A percentile compares a stretch with the other conserved stretches of the same genome.
These are phyloP conservation scores for Ailurus styani DNA, from an alignment of 2,113 vertebrate species.

Conservation along the genomic window DNA sequence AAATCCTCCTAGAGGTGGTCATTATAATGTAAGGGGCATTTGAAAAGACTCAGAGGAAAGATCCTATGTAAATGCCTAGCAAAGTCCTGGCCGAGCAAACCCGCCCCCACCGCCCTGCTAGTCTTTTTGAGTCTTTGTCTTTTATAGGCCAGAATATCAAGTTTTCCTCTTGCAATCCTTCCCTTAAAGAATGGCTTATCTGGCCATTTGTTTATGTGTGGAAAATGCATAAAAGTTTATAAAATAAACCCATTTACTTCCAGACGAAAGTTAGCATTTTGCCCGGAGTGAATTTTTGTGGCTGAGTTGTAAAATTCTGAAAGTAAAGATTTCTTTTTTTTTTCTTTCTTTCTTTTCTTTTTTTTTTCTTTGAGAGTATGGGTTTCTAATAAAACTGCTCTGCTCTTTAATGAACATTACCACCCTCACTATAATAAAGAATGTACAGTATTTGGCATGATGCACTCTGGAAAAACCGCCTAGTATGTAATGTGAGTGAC, in stretches of 20 bases:
- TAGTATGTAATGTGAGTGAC: slow-evolving; percentile 41
- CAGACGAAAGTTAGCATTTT: slow-evolving; percentile 65
- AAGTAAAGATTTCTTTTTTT: slow-evolving; percentile 55
- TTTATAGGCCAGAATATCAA: neutral
- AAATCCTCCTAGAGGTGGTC: neutral
- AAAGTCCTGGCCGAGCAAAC: neutral
- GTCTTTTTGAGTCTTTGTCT: neutral
- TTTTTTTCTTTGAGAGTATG: slow-evolving; percentile 17
- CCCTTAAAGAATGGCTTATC: slow-evolving; percentile 67
- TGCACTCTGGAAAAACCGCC: slow-evolving; percentile 57
- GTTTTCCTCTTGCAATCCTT: slow-evolving; percentile 38
- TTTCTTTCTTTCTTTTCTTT: neutral
- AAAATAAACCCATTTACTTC: slow-evolving; percentile 72
- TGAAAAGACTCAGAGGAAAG: neutral
- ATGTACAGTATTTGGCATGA: slow-evolving; percentile 56
- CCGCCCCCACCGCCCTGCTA: rapidly evolving
- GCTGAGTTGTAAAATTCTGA: slow-evolving; percentile 67
- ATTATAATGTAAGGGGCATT: neutral
- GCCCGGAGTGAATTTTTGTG: slow-evolving; percentile 75
- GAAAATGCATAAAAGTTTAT: slow-evolving; percentile 78
- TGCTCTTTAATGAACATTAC: slow-evolving; percentile 57
- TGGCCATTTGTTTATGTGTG: slow-evolving; percentile 69
- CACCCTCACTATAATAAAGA: slow-evolving; percentile 34
- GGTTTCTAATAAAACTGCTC: slow-evolving; percentile 68
- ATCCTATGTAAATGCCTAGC: rapidly evolving